phyloP scores from a whole-genome alignment of 2,797 vertebrate genomes.

The Molossus alvarezi region DNA sequence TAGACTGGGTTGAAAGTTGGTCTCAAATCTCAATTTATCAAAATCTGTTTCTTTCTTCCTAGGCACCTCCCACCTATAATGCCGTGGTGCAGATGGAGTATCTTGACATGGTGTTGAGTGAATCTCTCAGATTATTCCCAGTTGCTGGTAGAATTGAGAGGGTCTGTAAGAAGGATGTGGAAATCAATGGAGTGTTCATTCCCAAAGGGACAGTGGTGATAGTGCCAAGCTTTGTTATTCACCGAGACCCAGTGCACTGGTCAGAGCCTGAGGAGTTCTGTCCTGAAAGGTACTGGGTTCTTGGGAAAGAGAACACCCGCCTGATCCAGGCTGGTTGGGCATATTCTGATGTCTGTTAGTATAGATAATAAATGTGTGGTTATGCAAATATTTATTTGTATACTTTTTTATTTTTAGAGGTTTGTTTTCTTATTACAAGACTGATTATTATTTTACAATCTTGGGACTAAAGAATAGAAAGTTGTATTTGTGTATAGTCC shows the following conservation, averaged over 20 bases:
- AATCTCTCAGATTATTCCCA: conserved; percentile 88
- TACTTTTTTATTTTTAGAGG: neutral
- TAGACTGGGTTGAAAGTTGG: neutral
- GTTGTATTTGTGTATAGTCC: neutral
- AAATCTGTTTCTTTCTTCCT: neutral
- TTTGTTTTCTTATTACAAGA: neutral
- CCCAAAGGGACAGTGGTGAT: conserved; percentile 84
- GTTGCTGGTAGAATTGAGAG: conserved; percentile 87
- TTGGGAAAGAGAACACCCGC: rapidly evolving
- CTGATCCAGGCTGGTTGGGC: neutral
- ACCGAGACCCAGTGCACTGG: conserved; percentile 83
- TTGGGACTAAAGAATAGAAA: neutral
- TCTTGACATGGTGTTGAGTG: conserved; percentile 89
- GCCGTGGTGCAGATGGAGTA: conserved; percentile 88
- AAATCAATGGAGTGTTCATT: conserved; percentile 89
- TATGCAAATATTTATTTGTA: neutral
- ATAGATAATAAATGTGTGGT: neutral
- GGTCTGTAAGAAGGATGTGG: conserved; percentile 86
- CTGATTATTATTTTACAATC: neutral
- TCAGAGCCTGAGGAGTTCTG: conserved; percentile 89
- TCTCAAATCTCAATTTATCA: neutral
- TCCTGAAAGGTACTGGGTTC: conserved; percentile 90
- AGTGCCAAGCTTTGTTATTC: conserved; percentile 81
- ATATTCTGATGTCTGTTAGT: neutral
- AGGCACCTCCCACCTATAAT: conserved; percentile 88